Base-by-base conservation (phyloP, 2,113 vertebrate species). In the Riparia riparia region DNA sequence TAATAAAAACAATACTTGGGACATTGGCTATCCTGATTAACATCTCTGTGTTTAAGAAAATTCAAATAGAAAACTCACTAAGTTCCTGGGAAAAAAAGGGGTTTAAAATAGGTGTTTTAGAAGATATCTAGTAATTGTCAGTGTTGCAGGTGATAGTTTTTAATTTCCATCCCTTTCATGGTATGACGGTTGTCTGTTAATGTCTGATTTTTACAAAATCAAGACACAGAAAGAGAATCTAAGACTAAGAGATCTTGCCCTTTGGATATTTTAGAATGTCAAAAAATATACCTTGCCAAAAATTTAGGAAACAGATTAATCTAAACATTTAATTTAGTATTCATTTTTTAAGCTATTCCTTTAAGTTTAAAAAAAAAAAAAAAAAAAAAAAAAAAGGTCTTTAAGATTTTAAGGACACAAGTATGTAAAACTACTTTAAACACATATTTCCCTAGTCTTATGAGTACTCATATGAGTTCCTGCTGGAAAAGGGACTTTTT, bases 131-230 rank as follows among this genome's bases (percentile, higher is more conserved):
- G 18, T 41, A 4, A 49, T 45, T 63, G 9, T 32, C 11, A 63
- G 0, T 64, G 29, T 69, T 3, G 0, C 28, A 81, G 17, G 32
- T 72, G 21, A 50, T 14, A 56, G 8, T 2, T 70, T 73, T 74
- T 57, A 29, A 22, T 76, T 86, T 70, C 17, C 11, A 50, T 63
- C 12, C 8, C 8, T 58, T 81, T 51, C 34, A 37, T 0, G 2
- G 8, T 63, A 19, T 32, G 24, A 68, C 28, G 29, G 8, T 32
- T 79, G 1, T 44, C 44, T 69, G 11, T 37, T 74, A 70, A 28
- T 53, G 29, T 29, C 47, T 34, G 5, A 44, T 37, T 61, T 90
- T 47, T 47, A 29, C 2, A 64, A 44, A 71, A 64, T n/a, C 31
- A 34, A 92, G 14, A 58, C 7, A 17, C 16, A 81, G 2, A 61